Conservation (phyloP, 2,113 vertebrate genomes). For the Pluvianellus socialis region DNA sequence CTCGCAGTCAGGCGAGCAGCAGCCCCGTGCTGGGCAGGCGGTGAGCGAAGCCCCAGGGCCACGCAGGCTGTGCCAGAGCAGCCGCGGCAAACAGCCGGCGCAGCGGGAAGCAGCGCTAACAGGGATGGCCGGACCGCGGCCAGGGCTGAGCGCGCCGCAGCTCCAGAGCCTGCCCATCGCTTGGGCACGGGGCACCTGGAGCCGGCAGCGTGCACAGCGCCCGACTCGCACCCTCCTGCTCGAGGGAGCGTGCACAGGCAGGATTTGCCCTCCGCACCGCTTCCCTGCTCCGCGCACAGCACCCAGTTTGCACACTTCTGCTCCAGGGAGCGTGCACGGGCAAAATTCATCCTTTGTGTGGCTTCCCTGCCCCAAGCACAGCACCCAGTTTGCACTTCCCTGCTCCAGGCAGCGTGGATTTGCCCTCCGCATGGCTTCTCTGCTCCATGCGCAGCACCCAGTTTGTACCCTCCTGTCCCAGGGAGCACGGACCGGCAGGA, state of each 20-base stretch:
- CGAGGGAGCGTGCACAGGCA: background rate
- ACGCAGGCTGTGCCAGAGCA: background rate
- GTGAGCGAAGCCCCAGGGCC: background rate
- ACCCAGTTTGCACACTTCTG: accelerated
- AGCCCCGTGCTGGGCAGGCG: accelerated
- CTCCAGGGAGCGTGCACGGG: accelerated
- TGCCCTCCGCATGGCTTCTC: background rate
- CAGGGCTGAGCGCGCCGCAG: background rate
- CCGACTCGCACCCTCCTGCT: background rate
- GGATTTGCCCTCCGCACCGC: accelerated
- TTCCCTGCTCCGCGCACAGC: background rate
- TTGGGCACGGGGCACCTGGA: background rate
- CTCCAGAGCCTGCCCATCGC: accelerated
- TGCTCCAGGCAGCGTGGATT: accelerated
- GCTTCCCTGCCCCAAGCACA: background rate
- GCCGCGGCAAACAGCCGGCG: background rate
- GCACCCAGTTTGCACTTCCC: background rate
- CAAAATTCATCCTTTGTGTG: background rate
- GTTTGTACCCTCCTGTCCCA: accelerated
- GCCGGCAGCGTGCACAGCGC: background rate
- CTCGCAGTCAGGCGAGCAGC: background rate
- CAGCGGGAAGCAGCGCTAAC: accelerated
- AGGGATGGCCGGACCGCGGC: accelerated
- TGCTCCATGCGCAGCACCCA: accelerated
- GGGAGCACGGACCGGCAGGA: accelerated